A percentile compares a stretch with the other conserved stretches of the same genome.
These are phyloP conservation scores for Entomobrya proxima DNA, from an alignment of 2,888 invertebrate species.

Conservation along the genomic window DNA sequence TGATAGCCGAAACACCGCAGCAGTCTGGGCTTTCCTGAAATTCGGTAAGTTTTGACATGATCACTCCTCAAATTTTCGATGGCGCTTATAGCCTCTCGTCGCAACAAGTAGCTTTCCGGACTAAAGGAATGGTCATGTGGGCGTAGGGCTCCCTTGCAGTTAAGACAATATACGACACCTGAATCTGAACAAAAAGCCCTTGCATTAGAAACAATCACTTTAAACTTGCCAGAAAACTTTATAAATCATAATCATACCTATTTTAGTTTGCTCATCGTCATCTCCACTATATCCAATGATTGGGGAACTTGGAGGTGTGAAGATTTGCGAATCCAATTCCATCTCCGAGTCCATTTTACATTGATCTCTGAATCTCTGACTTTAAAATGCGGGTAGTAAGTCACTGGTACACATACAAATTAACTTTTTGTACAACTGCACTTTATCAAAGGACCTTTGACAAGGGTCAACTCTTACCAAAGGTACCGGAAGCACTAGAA, in stretches of 20 bases:
- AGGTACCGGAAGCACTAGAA: too few species aligned
- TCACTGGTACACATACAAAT: too few species aligned
- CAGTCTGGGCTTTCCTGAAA: neutral
- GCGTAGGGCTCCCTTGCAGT: slow-evolving; percentile 71
- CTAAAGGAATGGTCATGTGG: slow-evolving; percentile 65
- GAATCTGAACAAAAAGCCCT: slow-evolving; percentile 39
- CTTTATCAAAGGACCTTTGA: too few species aligned
- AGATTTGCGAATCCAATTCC: slow-evolving; percentile 66
- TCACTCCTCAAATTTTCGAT: slow-evolving; percentile 44
- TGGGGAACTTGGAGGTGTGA: slow-evolving; percentile 73
- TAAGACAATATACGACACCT: slow-evolving; percentile 63
- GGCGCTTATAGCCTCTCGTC: slow-evolving; percentile 65
- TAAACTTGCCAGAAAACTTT: neutral
- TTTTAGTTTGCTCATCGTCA: slow-evolving; percentile 17
- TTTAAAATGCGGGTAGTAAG: too few species aligned
- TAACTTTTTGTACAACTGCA: too few species aligned
- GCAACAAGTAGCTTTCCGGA: slow-evolving; percentile 62
- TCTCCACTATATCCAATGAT: slow-evolving; percentile 68
- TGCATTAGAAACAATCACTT: neutral
- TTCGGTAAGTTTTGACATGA: neutral
- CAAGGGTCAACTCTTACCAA: too few species aligned
- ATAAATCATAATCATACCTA: slow-evolving; percentile 4
- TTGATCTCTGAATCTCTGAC: too few species aligned
- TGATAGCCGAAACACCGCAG: slow-evolving; percentile 56
- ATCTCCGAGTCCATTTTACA: too few species aligned